Conservation (phyloP, 2,113 vertebrate genomes). For the Globicephala melas region DNA sequence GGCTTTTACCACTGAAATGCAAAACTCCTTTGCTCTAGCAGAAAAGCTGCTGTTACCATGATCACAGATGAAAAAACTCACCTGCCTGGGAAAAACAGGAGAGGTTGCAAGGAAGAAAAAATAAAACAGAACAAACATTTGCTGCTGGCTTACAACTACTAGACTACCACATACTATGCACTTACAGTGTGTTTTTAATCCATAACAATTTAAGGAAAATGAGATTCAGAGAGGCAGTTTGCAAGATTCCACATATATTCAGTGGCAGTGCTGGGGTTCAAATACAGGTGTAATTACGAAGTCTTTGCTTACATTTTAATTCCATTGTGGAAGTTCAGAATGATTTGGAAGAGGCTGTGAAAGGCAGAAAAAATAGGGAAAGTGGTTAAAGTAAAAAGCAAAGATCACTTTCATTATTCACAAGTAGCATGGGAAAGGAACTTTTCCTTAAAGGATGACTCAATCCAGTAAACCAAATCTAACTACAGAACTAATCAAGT, state of each 20-base stretch:
- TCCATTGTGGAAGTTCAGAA: not conserved
- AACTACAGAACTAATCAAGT: not conserved
- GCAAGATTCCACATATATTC: slow-evolving; percentile 4
- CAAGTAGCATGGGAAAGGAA: not conserved
- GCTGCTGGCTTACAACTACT: not conserved
- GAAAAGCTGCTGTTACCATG: not conserved
- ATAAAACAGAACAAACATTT: not conserved
- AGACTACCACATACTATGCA: not conserved
- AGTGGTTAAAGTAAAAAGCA: not conserved
- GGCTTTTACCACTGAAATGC: not conserved
- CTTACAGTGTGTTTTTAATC: not conserved
- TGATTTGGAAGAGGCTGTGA: not conserved
- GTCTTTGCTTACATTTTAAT: slow-evolving; percentile 15
- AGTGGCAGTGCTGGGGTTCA: not conserved
- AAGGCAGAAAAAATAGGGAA: slow-evolving; percentile 15
- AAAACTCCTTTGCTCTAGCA: not conserved
- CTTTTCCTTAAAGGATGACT: slow-evolving; percentile 10
- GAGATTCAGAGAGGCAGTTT: not conserved
- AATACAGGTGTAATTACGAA: slow-evolving; percentile 14
- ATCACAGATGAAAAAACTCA: slow-evolving; percentile 22
- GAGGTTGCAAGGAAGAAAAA: not conserved
- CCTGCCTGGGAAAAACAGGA: not conserved
- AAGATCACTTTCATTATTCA: not conserved
- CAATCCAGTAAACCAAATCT: slow-evolving; percentile 20
- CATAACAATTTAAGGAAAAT: slow-evolving; percentile 15